A percentile compares a stretch with the other conserved stretches of the same genome.
phyloP scores from a whole-genome alignment of 2,888 invertebrate genomes.

The Theodoxus fluviatilis region DNA sequence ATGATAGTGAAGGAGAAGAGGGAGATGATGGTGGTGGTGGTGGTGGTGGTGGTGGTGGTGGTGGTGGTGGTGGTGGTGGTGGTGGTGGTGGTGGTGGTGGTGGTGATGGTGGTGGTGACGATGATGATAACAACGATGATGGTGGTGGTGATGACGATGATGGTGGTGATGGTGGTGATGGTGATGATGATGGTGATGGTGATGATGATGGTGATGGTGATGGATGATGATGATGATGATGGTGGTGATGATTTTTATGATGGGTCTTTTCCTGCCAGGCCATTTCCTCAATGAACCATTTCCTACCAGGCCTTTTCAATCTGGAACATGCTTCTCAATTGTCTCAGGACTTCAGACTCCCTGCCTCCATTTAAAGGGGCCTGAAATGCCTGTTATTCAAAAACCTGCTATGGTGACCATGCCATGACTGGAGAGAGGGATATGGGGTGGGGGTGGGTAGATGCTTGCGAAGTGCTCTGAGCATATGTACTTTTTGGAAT shows the following conservation, averaged over 20 bases:
- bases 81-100: conserved; percentile 16
- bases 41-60: conserved; percentile 25
- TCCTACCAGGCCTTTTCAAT: not conserved
- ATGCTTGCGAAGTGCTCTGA: no score
- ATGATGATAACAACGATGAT: not conserved
- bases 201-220: not conserved
- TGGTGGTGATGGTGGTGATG: not conserved
- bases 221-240: not conserved
- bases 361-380: no score
- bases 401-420: no score
- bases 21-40: conserved; percentile 12
- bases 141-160: conserved; percentile 6
- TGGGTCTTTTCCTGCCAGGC: no score
- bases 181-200: conserved; percentile 8
- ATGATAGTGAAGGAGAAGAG: no score
- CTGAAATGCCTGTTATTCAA: no score
- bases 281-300: no score
- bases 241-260: not conserved
- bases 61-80: conserved; percentile 20
- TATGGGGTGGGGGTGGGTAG: no score
- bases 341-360: no score
- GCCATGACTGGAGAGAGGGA: no score
- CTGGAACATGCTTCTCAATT: no score
- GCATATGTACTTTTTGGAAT: no score
- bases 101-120: conserved; percentile 18